These are phyloP conservation scores for Gorsachius goisagi DNA, from an alignment of 2,113 vertebrate species.

Conservation along the genomic window DNA sequence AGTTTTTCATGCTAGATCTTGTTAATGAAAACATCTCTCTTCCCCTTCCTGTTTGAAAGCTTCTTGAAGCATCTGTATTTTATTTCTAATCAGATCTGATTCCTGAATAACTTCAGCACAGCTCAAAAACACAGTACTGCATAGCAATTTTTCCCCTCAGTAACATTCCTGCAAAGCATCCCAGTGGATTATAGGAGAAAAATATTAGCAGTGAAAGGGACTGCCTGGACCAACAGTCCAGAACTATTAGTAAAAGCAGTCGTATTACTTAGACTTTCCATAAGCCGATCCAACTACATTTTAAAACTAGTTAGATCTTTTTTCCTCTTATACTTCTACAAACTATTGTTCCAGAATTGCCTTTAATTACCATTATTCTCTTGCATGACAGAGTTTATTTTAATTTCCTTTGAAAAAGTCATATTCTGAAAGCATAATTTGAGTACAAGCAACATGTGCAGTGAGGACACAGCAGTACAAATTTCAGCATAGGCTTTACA, in stretches of 20 bases:
- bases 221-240: background rate
- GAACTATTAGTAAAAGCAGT: background rate
- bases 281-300: background rate
- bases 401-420: background rate
- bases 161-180: background rate
- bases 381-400: background rate
- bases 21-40: background rate
- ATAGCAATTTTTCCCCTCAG: background rate
- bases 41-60: background rate
- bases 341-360: background rate
- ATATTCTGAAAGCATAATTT: background rate
- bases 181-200: background rate
- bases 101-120: background rate
- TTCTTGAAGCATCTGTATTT: background rate
- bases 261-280: background rate
- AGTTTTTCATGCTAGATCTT: background rate
- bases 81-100: background rate
- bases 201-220: background rate
- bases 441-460: background rate
- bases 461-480: background rate
- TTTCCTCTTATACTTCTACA: background rate
- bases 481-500: background rate
- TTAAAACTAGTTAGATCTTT: background rate
- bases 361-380: background rate
- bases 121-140: rapidly evolving